Conservation (phyloP, 2,797 vertebrate species). For the Pagetopsis macropterus region DNA sequence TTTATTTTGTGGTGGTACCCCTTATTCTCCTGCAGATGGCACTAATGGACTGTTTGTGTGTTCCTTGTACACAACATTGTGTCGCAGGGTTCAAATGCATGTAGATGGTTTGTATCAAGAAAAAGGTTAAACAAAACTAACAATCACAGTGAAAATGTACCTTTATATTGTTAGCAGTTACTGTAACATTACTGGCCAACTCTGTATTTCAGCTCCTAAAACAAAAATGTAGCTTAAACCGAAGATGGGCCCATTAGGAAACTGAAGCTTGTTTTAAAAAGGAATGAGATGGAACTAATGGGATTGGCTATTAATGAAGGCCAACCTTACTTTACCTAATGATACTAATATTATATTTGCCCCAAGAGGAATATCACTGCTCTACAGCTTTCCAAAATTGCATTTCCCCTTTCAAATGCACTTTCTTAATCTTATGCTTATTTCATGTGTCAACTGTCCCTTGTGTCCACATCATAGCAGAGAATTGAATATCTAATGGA, state of each 20-base stretch:
- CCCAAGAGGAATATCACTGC: neutral
- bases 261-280: neutral
- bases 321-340: neutral
- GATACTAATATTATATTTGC: neutral
- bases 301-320: neutral
- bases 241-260: neutral
- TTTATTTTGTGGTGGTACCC: slow-evolving; percentile 18
- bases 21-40: slow-evolving; percentile 64
- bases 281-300: neutral
- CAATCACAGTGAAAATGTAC: neutral
- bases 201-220: neutral
- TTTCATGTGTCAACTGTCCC: neutral
- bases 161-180: neutral
- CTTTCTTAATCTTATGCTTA: neutral
- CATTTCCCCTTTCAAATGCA: neutral
- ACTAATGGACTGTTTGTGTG: slow-evolving; percentile 21
- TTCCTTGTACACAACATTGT: neutral
- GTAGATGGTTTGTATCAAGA: neutral
- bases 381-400: neutral
- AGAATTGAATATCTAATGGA: slow-evolving; percentile 7
- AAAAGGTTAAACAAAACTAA: neutral
- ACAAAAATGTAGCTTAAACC: neutral
- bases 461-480: neutral
- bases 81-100: slow-evolving; percentile 7
- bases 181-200: neutral